phyloP scores from a whole-genome alignment of 1,140 invertebrate species.

The Hylaeus volcanicus region DNA sequence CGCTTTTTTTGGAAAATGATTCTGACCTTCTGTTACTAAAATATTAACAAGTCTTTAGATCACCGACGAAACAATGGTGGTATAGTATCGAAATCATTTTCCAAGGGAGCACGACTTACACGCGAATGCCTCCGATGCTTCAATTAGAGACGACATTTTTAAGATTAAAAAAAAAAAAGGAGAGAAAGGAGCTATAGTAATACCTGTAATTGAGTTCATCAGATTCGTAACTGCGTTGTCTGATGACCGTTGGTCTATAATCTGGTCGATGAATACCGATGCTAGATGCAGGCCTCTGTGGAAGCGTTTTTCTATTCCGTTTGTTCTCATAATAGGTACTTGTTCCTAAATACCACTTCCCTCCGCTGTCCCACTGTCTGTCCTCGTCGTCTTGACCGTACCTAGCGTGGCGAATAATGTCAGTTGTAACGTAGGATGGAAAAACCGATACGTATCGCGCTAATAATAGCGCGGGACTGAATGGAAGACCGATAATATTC shows the following conservation, averaged over 20 bases:
- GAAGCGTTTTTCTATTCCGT: conserved; percentile 76
- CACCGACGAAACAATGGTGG: no score
- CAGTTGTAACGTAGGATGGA: not conserved
- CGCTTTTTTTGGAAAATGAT: no score
- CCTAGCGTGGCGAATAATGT: conserved; percentile 59
- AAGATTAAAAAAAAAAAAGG: not conserved
- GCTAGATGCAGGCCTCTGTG: conserved; percentile 77
- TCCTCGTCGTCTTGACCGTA: conserved; percentile 85
- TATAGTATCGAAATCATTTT: no score
- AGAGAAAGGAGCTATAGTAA: not conserved
- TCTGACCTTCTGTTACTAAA: no score
- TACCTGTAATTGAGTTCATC: conserved; percentile 77
- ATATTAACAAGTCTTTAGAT: no score
- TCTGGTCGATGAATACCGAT: conserved; percentile 75
- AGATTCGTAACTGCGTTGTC: conserved; percentile 77
- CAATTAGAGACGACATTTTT: not conserved
- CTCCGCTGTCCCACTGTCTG: conserved; percentile 86
- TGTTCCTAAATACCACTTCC: conserved; percentile 74
- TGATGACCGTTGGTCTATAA: conserved; percentile 73
- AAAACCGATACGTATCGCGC: not conserved
- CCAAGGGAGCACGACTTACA: no score
- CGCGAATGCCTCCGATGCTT: no score
- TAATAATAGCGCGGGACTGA: not conserved
- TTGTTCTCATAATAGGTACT: conserved; percentile 76
- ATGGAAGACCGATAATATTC: not conserved